Conservation (phyloP, 2,797 vertebrate species). For the Syngnathus acus region DNA sequence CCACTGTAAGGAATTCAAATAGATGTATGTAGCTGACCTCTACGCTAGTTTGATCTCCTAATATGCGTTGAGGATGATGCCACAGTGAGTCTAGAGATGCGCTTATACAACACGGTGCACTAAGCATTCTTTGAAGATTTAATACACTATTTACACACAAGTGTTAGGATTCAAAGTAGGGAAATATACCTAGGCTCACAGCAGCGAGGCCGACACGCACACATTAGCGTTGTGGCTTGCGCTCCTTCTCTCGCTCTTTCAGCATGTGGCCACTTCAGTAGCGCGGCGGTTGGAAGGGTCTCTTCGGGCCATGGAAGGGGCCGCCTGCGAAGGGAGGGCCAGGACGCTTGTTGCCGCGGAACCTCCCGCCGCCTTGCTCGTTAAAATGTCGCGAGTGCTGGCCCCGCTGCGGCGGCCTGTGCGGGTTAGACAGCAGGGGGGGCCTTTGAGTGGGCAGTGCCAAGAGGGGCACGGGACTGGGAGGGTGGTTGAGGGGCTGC, state of each 20-base stretch:
- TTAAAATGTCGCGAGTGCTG: conserved; percentile 61
- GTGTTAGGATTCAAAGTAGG: conserved; percentile 39
- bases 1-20: background rate
- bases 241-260: conserved; percentile 43
- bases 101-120: conserved; percentile 1
- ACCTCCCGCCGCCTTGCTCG: conserved; percentile 47
- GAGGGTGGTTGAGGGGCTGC: conserved; percentile 51
- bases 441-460: conserved; percentile 61
- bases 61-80: background rate
- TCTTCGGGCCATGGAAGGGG: conserved; percentile 83
- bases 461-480: conserved; percentile 54
- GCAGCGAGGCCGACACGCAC: conserved; percentile 60
- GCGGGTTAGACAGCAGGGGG: conserved; percentile 60
- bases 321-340: conserved; percentile 72
- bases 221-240: conserved; percentile 34
- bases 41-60: conserved; percentile 12
- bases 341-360: conserved; percentile 77
- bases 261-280: conserved; percentile 75
- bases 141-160: conserved; percentile 57
- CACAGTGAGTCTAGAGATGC: background rate
- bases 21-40: conserved; percentile 22
- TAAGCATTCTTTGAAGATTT: conserved; percentile 18
- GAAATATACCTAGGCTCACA: conserved; percentile 62
- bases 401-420: conserved; percentile 59
- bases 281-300: conserved; percentile 89